Conservation (phyloP, 1,140 invertebrate species). For the Parapsyche elsis region DNA sequence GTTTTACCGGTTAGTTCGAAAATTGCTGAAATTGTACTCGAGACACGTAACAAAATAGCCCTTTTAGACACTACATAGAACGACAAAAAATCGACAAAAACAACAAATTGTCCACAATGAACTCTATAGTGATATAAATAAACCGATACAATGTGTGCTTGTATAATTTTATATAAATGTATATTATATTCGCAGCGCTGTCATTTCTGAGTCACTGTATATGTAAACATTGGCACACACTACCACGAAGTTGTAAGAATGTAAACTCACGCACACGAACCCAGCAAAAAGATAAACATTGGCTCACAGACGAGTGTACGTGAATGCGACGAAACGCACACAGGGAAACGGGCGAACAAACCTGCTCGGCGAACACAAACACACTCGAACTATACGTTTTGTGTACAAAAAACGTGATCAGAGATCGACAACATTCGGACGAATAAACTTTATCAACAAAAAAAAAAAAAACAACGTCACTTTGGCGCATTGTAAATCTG, state of each 20-base stretch:
- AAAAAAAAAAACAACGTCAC: no score
- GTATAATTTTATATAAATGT: no score
- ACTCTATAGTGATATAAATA: no score
- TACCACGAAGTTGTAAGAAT: neutral
- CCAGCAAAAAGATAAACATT: slow-evolving; percentile 7
- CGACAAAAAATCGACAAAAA: no score
- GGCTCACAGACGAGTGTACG: neutral
- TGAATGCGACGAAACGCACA: neutral
- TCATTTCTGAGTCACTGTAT: neutral
- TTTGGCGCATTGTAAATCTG: no score
- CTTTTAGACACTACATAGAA: no score
- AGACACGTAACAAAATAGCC: neutral
- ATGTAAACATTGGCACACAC: slow-evolving; percentile 16
- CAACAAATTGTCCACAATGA: no score
- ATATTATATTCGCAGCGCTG: neutral
- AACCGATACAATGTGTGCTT: no score
- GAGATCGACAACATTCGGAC: neutral
- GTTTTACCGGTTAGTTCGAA: slow-evolving; percentile 14
- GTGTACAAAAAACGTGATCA: neutral
- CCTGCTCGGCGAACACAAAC: neutral
- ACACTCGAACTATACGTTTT: no score
- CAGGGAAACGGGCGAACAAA: neutral
- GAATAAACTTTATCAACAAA: no score
- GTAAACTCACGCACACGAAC: slow-evolving; percentile 1
- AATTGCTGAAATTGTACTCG: neutral